Base-by-base conservation (phyloP, 2,113 vertebrate species). In the Hyperopisus bebe region DNA sequence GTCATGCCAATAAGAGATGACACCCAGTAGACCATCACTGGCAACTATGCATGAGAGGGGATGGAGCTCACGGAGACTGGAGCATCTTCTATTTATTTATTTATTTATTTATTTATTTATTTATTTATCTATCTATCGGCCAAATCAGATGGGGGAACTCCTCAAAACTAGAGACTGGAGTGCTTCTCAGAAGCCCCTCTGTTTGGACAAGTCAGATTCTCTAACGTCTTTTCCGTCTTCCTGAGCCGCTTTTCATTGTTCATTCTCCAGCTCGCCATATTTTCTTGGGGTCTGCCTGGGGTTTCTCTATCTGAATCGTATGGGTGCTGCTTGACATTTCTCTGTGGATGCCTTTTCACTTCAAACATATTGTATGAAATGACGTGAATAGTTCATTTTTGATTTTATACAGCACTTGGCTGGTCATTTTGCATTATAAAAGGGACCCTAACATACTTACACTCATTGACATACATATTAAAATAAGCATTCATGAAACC, bases 31-130 rank as follows among this genome's bases (percentile, higher is more conserved):
- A 96, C 93, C 95, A 95, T 95, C 91, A 96, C 95, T 96, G 95
- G 95, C 96, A 96, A 94, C 95, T 95, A 96, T 96, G 95, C 95
- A 95, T 96, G 96, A 96, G 95, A 96, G 96, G 94, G 95, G 95
- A 95, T 95, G 95, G 95, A 94, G 94, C 94, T 94, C 92, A 93
- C 91, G 90, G 92, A 94, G 94, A 94, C 93, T 93, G 95, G 95
- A 95, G 95, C 92, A 92, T 96, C 95, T 92, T 93, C 96, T 96
- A 96, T 95, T 96, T 95, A 96, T 96, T 96, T 95, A 70, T 70
- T 70, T 58, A 58, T 58, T 24, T 58, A 58, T 58, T 95, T 96
- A 55, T 55, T 95, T 50, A 95, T 95, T 96, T 96, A 96, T 95
- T 96, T 95, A 96, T 96, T 96, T 95, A 66, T 66, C 10, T 48